Evolutionary conservation across 2,113 vertebrate species (phyloP), one percentile per base, ranked within the genome.

Genomic region (Vombatus ursinus): DNA sequence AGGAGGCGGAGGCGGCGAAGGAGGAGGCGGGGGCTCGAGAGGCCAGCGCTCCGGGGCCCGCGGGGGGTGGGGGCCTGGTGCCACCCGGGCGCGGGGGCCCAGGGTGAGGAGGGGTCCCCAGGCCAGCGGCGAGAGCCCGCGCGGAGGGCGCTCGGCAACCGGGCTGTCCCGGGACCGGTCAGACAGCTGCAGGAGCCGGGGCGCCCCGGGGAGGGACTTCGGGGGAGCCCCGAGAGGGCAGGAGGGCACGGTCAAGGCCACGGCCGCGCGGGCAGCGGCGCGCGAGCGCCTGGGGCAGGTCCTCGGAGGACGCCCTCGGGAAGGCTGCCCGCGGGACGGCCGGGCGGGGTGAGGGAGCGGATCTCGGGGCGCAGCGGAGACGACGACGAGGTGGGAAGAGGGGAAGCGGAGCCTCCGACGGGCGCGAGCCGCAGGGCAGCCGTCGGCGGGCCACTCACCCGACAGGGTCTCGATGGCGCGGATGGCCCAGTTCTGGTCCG

Each of bases 401-500:
- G 92, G 91, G 77, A 54, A 90, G 92, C 98, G 97, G 97, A 93
- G 96, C 95, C 95, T 97, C 19, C 50, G 97, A 97, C 44, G 5
- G 25, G 5, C 89, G 52, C 28, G 50, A 47, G 14, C 2, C 1
- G 12, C 0, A 50, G 28, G 31, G 47, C 92, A 89, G 49, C 92
- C 23, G 90, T 28, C 96, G 84, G 52, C 52, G 54, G 92, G 68
- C 97, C 98, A 98, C 99, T 99, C 98, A 99, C 99, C 99, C 97
- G 99, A 99, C 97, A 99, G 98, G 98, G 98, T 98, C 98, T 99
- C 99, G 98, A 99, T 99, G 97, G 99, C 99, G 98, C 99, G 99
- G 97, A 99, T 99, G 99, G 99, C 99, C 99, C 99, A 99, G 98
- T 99, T 99, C 98, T 99, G 99, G 98, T 99, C 99, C 90, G 99